Base-by-base conservation (phyloP, 2,888 invertebrate genomes). In the Apotomis capreana region DNA sequence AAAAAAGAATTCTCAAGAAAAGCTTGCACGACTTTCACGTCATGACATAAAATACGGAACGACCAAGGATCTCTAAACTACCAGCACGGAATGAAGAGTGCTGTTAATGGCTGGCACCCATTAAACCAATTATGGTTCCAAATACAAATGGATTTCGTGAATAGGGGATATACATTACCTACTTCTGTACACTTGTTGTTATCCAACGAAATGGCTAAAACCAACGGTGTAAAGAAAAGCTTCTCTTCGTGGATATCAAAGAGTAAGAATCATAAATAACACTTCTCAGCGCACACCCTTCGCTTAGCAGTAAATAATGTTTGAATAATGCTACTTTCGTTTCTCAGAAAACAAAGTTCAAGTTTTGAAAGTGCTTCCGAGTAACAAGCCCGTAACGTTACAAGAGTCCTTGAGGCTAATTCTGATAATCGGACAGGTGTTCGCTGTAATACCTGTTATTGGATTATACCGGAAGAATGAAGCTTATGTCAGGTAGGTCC, bases 271-370 rank as follows among this genome's bases (percentile, higher is more conserved):
- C 57, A 46, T 61, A 58, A 4, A 36, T n/a, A 46, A 13, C 5
- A 5, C 40, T 5, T 44, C 44, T 44, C 44, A 44, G 49, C 8
- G 8, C 8, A 2, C 15, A 26, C 26, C 3, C 3, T 37, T 6
- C 36, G 5, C 12, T 37, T 3, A 4, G n/a, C n/a, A 37, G 3
- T 37, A 12, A 58, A 12, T 10, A 37, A 36, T 12, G 6, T 10
- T 4, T 12, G 49, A 49, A 15, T 44, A 36, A 49, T 51, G 46
- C 15, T 61, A 4, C 26, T 4, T 37, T 4, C 68, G 26, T 58
- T 65, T 87, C 87, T 15, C 79, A 92, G 92, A 81, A 52, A 90
- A 90, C 71, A 90, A 88, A 81, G 79, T 91, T 0, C 79, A 86
- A 15, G 80, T 80, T 0, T 55, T 78, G 0, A 84, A 82, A 26